Evolutionary conservation across 2,888 invertebrate species (phyloP).

Genomic region (Saturnia japonica): DNA sequence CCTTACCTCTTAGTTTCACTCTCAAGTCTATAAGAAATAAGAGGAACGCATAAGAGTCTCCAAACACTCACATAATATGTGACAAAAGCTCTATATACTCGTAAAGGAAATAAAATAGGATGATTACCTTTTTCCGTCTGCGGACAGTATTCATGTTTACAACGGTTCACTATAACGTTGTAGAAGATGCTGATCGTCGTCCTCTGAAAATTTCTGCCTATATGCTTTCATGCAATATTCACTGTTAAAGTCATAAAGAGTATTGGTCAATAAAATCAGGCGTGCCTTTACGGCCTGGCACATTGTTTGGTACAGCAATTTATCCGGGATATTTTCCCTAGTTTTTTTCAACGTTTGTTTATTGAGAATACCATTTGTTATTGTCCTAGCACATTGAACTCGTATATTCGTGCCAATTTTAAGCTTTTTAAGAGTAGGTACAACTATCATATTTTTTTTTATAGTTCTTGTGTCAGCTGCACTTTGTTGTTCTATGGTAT

Average conservation of each 20-base stretch:
- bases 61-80: not conserved
- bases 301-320: not conserved
- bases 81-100: not conserved
- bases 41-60: not conserved
- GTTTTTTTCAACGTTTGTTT: not conserved
- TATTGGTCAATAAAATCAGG: not conserved
- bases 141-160: not conserved
- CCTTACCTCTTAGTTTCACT: not conserved
- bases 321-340: not conserved
- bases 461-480: not conserved
- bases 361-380: not conserved
- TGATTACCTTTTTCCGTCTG: not conserved
- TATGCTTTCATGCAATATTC: not conserved
- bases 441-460: not conserved
- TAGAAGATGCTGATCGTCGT: slow-evolving; percentile 2
- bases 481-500: not conserved
- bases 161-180: slow-evolving; percentile 8
- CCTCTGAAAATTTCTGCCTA: not conserved
- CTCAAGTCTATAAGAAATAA: not conserved
- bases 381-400: not conserved
- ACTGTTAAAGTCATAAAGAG: not conserved
- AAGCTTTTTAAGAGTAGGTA: not conserved
- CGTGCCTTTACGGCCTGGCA: not conserved
- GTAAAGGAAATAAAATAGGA: not conserved
- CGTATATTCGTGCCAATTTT: not conserved